Conservation (phyloP, 2,113 vertebrate genomes). For the Sinosuthora webbiana region DNA sequence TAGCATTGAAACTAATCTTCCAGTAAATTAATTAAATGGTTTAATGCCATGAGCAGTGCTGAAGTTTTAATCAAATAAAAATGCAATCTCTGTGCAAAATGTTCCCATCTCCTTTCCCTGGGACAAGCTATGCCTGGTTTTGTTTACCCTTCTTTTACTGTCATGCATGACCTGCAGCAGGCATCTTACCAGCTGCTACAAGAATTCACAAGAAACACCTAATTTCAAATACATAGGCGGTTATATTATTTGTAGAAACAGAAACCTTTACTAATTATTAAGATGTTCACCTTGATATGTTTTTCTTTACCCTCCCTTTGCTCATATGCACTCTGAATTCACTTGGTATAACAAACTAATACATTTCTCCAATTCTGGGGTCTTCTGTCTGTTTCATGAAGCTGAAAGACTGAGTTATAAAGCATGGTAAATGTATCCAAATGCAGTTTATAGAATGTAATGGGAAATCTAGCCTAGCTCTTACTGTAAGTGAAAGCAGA, state of each 20-base stretch:
- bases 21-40: constrained; percentile 35
- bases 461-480: not conserved
- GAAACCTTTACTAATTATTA: not conserved
- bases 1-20: constrained; percentile 24
- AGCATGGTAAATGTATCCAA: not conserved
- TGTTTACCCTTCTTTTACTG: not conserved
- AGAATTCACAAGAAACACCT: not conserved
- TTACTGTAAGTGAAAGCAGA: not conserved
- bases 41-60: not conserved
- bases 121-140: not conserved
- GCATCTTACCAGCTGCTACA: not conserved
- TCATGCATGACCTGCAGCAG: not conserved
- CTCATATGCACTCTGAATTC: not conserved
- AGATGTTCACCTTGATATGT: not conserved
- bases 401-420: not conserved
- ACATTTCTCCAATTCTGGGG: not conserved
- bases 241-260: not conserved
- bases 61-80: constrained; percentile 48
- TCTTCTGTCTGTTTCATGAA: not conserved
- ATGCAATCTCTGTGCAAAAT: constrained; percentile 15
- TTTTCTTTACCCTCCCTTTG: not conserved
- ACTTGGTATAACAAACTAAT: not conserved
- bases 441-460: not conserved
- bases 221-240: not conserved
- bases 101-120: not conserved